phyloP scores from a whole-genome alignment of 1,140 invertebrate genomes.

The Drosophila eugracilis region DNA sequence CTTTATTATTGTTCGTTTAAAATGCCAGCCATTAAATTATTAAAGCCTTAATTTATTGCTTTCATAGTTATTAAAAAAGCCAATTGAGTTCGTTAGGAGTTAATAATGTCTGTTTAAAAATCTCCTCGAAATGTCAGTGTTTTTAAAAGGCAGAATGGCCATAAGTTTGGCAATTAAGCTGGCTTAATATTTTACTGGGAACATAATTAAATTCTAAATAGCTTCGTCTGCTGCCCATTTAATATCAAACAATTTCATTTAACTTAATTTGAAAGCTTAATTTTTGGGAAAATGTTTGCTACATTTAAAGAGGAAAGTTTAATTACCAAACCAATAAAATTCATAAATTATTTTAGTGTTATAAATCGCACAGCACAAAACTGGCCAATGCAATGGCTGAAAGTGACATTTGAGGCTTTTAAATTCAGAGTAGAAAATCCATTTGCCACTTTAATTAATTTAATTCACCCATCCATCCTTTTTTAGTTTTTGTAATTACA shows the following conservation, averaged over 20 bases:
- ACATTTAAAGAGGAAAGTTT: too few species aligned
- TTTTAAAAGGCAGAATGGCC: too few species aligned
- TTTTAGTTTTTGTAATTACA: not conserved
- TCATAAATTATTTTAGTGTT: not conserved
- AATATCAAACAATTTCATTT: not conserved
- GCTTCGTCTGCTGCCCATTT: not conserved
- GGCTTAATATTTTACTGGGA: too few species aligned
- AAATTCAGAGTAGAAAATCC: not conserved
- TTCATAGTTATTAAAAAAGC: too few species aligned
- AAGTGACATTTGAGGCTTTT: not conserved
- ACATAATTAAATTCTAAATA: not conserved
- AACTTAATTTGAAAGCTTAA: not conserved
- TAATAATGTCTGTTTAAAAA: too few species aligned
- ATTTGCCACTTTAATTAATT: conserved; percentile 4
- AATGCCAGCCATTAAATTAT: too few species aligned
- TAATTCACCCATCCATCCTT: conserved; percentile 12
- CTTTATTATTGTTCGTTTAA: too few species aligned
- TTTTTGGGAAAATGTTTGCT: not conserved
- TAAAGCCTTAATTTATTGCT: too few species aligned
- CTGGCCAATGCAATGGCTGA: not conserved
- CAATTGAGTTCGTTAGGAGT: too few species aligned
- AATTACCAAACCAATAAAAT: not conserved
- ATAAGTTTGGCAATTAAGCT: too few species aligned
- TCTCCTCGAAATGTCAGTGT: too few species aligned
- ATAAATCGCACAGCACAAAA: not conserved